These are phyloP conservation scores for Unio delphinus DNA, from an alignment of 2,888 invertebrate species.

Conservation along the genomic window DNA sequence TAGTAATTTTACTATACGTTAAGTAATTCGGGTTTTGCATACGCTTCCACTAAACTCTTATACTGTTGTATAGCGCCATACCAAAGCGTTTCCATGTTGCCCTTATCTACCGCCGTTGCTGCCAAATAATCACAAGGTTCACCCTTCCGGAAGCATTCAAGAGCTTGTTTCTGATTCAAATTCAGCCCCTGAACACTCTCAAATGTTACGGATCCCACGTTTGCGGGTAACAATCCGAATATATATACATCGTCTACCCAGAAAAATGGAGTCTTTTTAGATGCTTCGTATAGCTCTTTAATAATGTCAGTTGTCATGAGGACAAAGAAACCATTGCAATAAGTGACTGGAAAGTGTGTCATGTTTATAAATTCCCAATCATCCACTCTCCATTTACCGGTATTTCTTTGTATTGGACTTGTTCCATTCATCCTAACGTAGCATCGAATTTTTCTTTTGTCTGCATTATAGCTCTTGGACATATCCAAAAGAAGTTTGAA, in stretches of 20 bases:
- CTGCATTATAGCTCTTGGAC: conserved; percentile 36
- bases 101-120: conserved; percentile 36
- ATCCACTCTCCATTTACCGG: conserved; percentile 54
- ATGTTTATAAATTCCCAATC: conserved; percentile 52
- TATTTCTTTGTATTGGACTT: conserved; percentile 44
- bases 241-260: conserved; percentile 70
- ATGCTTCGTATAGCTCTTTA: conserved; percentile 53
- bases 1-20: too few species aligned
- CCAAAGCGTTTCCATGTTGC: conserved; percentile 49
- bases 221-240: conserved; percentile 62
- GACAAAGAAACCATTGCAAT: conserved; percentile 66
- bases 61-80: conserved; percentile 35
- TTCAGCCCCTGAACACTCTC: conserved; percentile 86
- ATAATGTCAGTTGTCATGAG: conserved; percentile 57
- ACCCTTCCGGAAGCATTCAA: conserved; percentile 38
- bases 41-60: conserved; percentile 26
- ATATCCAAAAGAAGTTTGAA: conserved; percentile 46
- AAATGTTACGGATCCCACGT: conserved; percentile 49
- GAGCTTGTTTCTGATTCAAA: conserved; percentile 75
- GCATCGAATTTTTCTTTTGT: conserved; percentile 45
- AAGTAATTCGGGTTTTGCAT: conserved; percentile 18
- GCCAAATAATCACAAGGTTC: conserved; percentile 41
- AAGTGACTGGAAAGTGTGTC: conserved; percentile 58
- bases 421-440: conserved; percentile 46
- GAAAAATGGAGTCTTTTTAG: conserved; percentile 65